Conservation (phyloP, 2,797 vertebrate genomes). For the Melopsittacus undulatus region DNA sequence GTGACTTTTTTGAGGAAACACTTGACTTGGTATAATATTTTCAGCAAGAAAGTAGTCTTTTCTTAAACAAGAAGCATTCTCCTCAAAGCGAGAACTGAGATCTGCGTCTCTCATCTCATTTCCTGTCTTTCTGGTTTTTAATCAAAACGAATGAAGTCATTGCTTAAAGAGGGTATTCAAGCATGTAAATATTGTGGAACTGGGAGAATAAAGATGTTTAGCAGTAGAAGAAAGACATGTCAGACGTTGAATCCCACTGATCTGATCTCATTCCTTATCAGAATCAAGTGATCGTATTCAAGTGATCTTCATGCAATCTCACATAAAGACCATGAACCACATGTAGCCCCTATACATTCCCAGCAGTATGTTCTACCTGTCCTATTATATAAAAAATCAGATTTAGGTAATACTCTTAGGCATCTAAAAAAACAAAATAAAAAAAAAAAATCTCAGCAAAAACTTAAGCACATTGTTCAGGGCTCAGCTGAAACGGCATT, state of each 20-base stretch:
- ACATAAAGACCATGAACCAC: neutral
- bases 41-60: neutral
- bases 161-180: neutral
- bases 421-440: neutral
- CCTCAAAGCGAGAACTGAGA: neutral
- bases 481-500: neutral
- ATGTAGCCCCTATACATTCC: neutral
- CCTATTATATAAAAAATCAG: neutral
- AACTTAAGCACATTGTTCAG: neutral
- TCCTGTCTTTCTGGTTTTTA: slow-evolving; percentile 27
- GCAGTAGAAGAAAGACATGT: neutral
- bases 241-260: neutral
- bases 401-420: neutral
- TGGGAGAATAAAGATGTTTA: neutral
- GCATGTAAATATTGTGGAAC: neutral
- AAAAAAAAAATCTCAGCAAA: neutral
- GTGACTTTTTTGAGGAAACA: neutral
- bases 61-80: slow-evolving; percentile 18
- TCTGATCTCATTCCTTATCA: neutral
- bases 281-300: neutral
- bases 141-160: neutral
- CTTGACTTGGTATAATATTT: neutral
- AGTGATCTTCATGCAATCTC: neutral
- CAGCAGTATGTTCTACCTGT: neutral
- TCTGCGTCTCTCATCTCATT: neutral